Conservation (phyloP, 2,113 vertebrate species). For the Nothocercus julius region DNA sequence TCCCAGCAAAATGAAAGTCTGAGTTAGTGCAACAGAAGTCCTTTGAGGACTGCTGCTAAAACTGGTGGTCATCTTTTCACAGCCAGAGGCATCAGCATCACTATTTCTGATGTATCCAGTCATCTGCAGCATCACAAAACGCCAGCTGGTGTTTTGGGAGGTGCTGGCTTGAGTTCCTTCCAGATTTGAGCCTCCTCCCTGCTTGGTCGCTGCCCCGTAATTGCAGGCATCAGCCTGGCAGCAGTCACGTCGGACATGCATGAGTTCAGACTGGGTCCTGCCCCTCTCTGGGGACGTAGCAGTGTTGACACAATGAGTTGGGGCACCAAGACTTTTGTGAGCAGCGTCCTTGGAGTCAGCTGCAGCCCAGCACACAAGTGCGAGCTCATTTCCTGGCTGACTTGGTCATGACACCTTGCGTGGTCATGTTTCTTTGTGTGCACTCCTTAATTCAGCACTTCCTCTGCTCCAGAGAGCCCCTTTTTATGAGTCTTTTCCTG, state of each 20-base stretch:
- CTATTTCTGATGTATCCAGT: not conserved
- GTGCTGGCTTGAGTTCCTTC: not conserved
- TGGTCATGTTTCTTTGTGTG: not conserved
- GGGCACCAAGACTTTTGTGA: not conserved
- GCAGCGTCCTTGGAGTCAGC: not conserved
- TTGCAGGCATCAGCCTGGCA: accelerated
- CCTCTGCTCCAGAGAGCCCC: not conserved
- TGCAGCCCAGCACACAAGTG: not conserved
- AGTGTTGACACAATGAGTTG: accelerated
- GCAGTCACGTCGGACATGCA: not conserved
- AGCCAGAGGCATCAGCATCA: not conserved
- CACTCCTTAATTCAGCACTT: not conserved
- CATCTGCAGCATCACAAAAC: not conserved
- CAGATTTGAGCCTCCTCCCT: not conserved
- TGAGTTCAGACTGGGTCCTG: not conserved
- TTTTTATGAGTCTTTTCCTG: not conserved
- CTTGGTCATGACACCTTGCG: accelerated
- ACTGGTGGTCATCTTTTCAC: not conserved
- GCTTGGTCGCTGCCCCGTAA: not conserved
- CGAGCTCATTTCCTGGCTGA: not conserved
- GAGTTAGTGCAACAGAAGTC: not conserved
- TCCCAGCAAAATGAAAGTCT: not conserved
- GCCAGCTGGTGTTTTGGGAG: not conserved
- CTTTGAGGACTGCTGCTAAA: not conserved
- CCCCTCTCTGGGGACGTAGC: accelerated